Evolutionary conservation across 1,140 invertebrate species (phyloP), one percentile per base, ranked within the genome.

Genomic region (Piezodorus guildinii): DNA sequence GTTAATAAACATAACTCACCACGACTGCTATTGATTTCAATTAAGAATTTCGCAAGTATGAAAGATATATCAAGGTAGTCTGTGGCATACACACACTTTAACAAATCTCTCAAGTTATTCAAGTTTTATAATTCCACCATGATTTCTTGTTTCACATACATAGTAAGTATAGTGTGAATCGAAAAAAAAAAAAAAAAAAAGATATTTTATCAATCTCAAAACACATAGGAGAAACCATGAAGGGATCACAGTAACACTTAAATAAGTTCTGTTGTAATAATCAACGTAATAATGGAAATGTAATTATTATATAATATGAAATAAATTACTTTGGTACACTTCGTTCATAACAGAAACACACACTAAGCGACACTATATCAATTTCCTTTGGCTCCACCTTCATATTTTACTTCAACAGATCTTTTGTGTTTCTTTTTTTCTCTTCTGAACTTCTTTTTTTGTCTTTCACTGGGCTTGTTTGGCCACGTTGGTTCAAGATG

Each of bases 301-400:
- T 39, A 39, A 39, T 39, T 39, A 49, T 49, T 10, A 21, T 49
- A 49, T 10, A 49, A 21, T 49, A 49, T 21, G 46, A 56, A 54
- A 56, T 56, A 56, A 56, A 56, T 39, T 56, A 56, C 52, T 56
- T 56, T 56, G 52, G 52, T 56, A 56, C 52, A 56, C 52, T 23
- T 56, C 23, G 23, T 56, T 49, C 46, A 49, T 19, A 19, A 49
- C 52, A 23, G 52, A 56, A 25, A 56, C 52, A 25, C 52, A 56
- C 52, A 23, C 52, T 56, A 56, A 56, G 21, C 52, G 23, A 56
- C 52, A 56, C 52, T 56, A 56, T 25, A 56, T 15, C 17, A 15
- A 56, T 23, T 56, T 56, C 17, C 52, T 56, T 56, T 56, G 52
- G 52, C 23, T 19, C 23, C 23, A 56, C 17, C 15, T 16, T 21